Evolutionary conservation across 2,888 invertebrate genomes (phyloP).

Genomic region (Chrysolina americana): DNA sequence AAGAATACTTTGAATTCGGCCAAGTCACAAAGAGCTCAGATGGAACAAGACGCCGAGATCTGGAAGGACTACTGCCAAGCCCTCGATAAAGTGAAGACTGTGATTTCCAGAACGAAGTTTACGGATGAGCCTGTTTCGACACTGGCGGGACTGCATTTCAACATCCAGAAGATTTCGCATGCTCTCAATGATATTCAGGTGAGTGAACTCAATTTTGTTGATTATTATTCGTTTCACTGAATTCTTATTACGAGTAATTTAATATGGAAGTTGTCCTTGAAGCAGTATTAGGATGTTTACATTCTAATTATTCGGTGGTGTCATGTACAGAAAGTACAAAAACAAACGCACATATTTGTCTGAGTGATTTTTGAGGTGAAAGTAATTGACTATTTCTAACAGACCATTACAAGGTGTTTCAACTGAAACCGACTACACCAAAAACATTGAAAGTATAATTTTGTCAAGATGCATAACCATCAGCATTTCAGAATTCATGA

Average conservation of each 20-base stretch:
- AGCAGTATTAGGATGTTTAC: not conserved
- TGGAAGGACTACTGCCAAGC: constrained; percentile 89
- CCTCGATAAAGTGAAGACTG: constrained; percentile 83
- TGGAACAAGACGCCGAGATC: constrained; percentile 87
- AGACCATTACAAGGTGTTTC: too few relatives aligned
- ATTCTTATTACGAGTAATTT: not conserved
- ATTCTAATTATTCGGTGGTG: not conserved
- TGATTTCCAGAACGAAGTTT: constrained; percentile 82
- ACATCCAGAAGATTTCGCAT: constrained; percentile 86
- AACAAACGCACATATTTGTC: not conserved
- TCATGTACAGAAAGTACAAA: not conserved
- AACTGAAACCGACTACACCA: too few relatives aligned
- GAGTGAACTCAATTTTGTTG: constrained; percentile 64
- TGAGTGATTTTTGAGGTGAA: too few relatives aligned
- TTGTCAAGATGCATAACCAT: too few relatives aligned
- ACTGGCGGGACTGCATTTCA: constrained; percentile 86
- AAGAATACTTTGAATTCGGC: constrained; percentile 89
- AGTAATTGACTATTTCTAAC: too few relatives aligned
- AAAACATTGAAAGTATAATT: too few relatives aligned
- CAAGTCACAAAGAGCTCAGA: constrained; percentile 82
- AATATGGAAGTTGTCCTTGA: not conserved
- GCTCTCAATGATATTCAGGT: constrained; percentile 83
- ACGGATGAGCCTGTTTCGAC: constrained; percentile 85
- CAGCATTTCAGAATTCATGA: too few relatives aligned
- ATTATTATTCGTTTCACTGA: not conserved